Percentiles rank a stretch among this genome's conserved stretches.
phyloP scores from a whole-genome alignment of 2,888 invertebrate species.

The Lycaena phlaeas region DNA sequence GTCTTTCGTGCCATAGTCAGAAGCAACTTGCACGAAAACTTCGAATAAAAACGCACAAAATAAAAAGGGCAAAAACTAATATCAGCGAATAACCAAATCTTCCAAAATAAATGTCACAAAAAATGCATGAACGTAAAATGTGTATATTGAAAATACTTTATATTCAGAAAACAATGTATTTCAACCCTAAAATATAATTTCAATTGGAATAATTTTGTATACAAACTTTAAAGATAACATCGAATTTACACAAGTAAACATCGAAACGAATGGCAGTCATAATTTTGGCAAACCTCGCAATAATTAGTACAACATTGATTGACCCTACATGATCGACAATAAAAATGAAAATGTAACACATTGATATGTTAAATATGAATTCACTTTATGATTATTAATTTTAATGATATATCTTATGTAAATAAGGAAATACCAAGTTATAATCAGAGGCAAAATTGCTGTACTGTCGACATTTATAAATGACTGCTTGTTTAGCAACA shows the following conservation, averaged over 20 bases:
- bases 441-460: no score
- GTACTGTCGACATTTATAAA: no score
- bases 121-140: conserved; percentile 35
- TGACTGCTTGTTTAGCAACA: no score
- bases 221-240: conserved; percentile 32
- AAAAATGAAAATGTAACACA: not conserved
- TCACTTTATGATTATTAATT: not conserved
- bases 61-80: conserved; percentile 27
- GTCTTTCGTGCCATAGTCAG: conserved; percentile 21
- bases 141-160: conserved; percentile 29
- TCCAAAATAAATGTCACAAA: conserved; percentile 68
- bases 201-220: conserved; percentile 43
- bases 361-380: conserved; percentile 8
- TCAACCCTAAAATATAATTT: conserved; percentile 60
- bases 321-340: not conserved
- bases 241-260: conserved; percentile 33
- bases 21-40: conserved; percentile 64
- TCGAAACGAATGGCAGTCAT: conserved; percentile 53
- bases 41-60: conserved; percentile 24
- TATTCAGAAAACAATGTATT: conserved; percentile 58
- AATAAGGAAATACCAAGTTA: no score
- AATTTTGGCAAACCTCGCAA: conserved; percentile 41
- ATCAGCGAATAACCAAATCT: conserved; percentile 45
- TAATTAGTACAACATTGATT: conserved; percentile 12
- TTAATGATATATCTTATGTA: not conserved